phyloP scores from a whole-genome alignment of 2,888 invertebrate genomes.

The Pheosia gnoma region DNA sequence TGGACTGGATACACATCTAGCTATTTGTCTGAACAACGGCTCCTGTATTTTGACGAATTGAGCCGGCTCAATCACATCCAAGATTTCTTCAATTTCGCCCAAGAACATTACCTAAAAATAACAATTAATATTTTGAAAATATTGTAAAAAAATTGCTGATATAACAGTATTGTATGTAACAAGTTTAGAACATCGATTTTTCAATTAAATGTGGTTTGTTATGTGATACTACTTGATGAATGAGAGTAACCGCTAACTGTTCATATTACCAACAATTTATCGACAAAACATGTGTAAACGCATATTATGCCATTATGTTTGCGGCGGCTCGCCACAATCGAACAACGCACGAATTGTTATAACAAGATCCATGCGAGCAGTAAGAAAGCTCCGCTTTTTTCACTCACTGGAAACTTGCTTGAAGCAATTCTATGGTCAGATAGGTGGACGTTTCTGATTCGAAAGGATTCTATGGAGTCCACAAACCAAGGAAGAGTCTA shows the following conservation, averaged over 20 bases:
- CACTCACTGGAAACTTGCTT: no score
- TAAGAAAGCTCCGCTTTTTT: not conserved
- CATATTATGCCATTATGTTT: not conserved
- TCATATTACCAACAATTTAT: slow-evolving; percentile 5
- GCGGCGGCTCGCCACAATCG: not conserved
- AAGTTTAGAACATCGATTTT: no score
- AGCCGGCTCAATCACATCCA: slow-evolving; percentile 99
- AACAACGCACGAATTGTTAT: not conserved
- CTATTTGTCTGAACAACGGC: slow-evolving; percentile 98
- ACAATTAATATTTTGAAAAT: not conserved
- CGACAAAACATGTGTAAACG: not conserved
- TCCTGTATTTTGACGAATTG: slow-evolving; percentile 99
- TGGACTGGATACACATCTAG: slow-evolving; percentile 99
- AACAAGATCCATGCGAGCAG: not conserved
- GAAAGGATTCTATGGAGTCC: no score
- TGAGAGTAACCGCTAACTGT: not conserved
- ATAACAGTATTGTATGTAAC: no score
- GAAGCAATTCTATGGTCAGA: no score
- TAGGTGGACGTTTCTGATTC: no score
- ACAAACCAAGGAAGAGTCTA: no score
- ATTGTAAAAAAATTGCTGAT: no score
- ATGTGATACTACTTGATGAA: not conserved
- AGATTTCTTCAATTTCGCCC: slow-evolving; percentile 99
- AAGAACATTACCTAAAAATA: slow-evolving; percentile 97
- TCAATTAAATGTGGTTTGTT: no score